phyloP scores from a whole-genome alignment of 2,888 invertebrate genomes.

The Criorhina ranunculi region DNA sequence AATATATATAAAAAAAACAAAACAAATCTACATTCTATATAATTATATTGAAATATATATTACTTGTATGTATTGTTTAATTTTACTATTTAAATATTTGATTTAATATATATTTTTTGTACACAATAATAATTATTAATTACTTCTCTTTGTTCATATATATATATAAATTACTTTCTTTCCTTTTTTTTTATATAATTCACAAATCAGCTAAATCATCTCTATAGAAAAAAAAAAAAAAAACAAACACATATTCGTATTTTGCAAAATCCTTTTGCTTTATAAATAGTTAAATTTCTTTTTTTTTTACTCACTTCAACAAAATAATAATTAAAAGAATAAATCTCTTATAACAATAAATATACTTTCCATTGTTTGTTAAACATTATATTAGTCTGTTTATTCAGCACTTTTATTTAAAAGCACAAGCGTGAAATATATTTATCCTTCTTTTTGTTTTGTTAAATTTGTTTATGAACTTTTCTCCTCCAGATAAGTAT shows the following conservation, averaged over 20 bases:
- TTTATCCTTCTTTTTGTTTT: constrained; percentile 13
- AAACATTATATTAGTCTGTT: background rate
- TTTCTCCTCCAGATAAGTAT: constrained; percentile 15
- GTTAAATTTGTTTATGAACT: constrained; percentile 43
- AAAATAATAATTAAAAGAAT: constrained; percentile 21
- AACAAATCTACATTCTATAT: constrained; percentile 62
- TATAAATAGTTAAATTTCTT: constrained; percentile 32
- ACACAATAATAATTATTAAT: constrained; percentile 54
- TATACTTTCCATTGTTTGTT: constrained; percentile 1
- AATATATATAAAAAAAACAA: constrained; percentile 13
- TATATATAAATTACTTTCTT: constrained; percentile 34
- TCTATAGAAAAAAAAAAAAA: constrained; percentile 28
- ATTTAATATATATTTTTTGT: constrained; percentile 48
- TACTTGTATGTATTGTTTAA: constrained; percentile 61
- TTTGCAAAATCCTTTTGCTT: constrained; percentile 31
- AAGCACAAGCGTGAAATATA: constrained; percentile 35
- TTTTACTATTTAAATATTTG: constrained; percentile 58
- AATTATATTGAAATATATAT: constrained; percentile 54
- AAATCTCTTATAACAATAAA: constrained; percentile 15
- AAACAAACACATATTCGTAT: background rate
- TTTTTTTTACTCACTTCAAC: constrained; percentile 50
- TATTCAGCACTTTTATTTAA: constrained; percentile 46
- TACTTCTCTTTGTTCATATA: constrained; percentile 53
- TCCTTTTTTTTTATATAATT: constrained; percentile 40
- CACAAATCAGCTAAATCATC: constrained; percentile 54